Evolutionary conservation across 1,140 invertebrate species (phyloP).

Genomic region (Tribolium madens): DNA sequence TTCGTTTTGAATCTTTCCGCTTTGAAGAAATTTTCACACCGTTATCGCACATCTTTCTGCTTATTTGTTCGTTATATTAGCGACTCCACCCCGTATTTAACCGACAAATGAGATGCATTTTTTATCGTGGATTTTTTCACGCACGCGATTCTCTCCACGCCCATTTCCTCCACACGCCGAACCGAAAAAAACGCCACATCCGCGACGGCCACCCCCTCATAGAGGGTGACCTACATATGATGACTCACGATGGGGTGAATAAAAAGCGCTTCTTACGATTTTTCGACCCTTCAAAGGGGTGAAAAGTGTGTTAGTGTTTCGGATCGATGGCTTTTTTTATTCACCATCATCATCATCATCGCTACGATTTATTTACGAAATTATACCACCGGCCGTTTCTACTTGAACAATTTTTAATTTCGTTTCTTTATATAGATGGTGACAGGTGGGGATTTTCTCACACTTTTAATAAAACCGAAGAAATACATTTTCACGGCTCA

Average conservation of each 20-base stretch:
- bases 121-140: conserved; percentile 59
- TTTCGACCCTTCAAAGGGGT: conserved; percentile 1
- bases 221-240: conserved; percentile 40
- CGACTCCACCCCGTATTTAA: conserved; percentile 47
- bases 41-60: conserved; percentile 28
- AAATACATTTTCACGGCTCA: conserved; percentile 35
- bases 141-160: conserved; percentile 55
- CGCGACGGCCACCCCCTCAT: conserved; percentile 14
- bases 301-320: conserved; percentile 36
- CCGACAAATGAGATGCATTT: conserved; percentile 48
- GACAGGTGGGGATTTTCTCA: conserved; percentile 47
- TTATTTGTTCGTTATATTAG: conserved; percentile 42
- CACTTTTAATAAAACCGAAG: conserved; percentile 47
- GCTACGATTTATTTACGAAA: conserved; percentile 43
- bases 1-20: background rate
- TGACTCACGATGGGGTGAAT: conserved; percentile 42
- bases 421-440: conserved; percentile 48
- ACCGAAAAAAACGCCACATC: conserved; percentile 34
- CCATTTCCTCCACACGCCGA: conserved; percentile 49
- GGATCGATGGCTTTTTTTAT: conserved; percentile 12
- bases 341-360: too few relatives aligned
- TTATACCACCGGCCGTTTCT: conserved; percentile 47
- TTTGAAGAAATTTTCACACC: conserved; percentile 17
- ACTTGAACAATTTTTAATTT: conserved; percentile 51
- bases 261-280: conserved; percentile 16